phyloP scores from a whole-genome alignment of 1,140 invertebrate species.

The Parapsyche elsis region DNA sequence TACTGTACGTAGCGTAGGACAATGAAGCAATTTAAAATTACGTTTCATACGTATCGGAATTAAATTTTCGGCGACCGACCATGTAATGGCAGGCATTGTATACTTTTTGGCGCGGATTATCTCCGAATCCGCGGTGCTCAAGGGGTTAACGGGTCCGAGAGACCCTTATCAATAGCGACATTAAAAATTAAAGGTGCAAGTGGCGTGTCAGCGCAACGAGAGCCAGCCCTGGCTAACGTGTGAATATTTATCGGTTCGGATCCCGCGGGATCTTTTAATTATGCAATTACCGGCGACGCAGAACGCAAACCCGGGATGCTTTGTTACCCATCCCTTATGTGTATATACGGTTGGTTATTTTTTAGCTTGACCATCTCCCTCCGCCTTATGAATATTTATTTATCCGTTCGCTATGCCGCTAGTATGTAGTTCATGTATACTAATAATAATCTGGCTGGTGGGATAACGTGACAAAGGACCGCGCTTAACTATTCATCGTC shows the following conservation, averaged over 20 bases:
- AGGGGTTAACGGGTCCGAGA: not conserved
- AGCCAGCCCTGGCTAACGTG: not conserved
- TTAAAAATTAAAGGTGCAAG: not conserved
- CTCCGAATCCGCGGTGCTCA: not conserved
- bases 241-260: not conserved
- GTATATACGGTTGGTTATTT: too few species aligned
- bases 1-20: too few species aligned
- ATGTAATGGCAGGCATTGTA: too few species aligned
- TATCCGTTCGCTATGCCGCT: too few species aligned
- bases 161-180: not conserved
- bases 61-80: too few species aligned
- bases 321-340: too few species aligned
- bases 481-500: constrained; percentile 21
- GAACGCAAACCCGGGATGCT: not conserved
- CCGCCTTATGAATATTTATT: too few species aligned
- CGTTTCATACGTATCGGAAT: too few species aligned
- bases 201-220: not conserved
- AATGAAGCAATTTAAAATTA: too few species aligned
- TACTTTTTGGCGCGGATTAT: not conserved
- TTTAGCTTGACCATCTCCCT: too few species aligned
- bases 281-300: not conserved
- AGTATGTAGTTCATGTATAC: too few species aligned
- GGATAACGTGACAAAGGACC: constrained; percentile 10
- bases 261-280: not conserved
- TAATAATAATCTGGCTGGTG: not conserved